Percentiles rank a stretch among this genome's conserved stretches.
phyloP scores from a whole-genome alignment of 1,140 invertebrate genomes.

The Parapsyche elsis region DNA sequence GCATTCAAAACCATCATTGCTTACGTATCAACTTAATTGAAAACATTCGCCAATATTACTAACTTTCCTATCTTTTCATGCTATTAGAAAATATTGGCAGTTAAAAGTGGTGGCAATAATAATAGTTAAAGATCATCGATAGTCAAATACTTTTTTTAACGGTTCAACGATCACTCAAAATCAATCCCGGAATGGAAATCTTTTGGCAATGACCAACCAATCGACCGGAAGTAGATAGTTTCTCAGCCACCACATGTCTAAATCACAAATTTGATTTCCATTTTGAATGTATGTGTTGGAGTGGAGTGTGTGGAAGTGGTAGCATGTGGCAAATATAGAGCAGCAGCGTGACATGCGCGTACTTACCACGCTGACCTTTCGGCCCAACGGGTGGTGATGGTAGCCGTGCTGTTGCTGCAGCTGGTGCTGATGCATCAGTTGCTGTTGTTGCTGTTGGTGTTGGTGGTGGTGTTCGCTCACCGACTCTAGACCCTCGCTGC shows the following conservation, averaged over 20 bases:
- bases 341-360: constrained; percentile 60
- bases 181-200: too few relatives aligned
- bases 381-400: constrained; percentile 70
- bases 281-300: not conserved
- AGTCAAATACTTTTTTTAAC: too few relatives aligned
- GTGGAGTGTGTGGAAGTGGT: not conserved
- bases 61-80: too few relatives aligned
- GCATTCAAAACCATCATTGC: too few relatives aligned
- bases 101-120: too few relatives aligned
- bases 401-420: constrained; percentile 67
- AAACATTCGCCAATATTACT: too few relatives aligned
- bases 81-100: too few relatives aligned
- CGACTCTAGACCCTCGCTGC: constrained; percentile 86
- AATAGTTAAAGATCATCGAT: too few relatives aligned
- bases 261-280: too few relatives aligned
- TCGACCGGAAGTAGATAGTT: not conserved
- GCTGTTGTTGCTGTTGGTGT: constrained; percentile 64
- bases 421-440: constrained; percentile 60
- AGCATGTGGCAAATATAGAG: constrained; percentile 40
- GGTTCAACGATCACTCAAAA: too few relatives aligned
- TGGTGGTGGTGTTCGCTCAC: constrained; percentile 82
- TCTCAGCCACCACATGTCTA: too few relatives aligned
- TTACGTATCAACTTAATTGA: too few relatives aligned
- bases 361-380: constrained; percentile 93
- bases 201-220: not conserved